These are phyloP conservation scores for Spodoptera frugiperda DNA, from an alignment of 1,140 invertebrate genomes.

Conservation along the genomic window DNA sequence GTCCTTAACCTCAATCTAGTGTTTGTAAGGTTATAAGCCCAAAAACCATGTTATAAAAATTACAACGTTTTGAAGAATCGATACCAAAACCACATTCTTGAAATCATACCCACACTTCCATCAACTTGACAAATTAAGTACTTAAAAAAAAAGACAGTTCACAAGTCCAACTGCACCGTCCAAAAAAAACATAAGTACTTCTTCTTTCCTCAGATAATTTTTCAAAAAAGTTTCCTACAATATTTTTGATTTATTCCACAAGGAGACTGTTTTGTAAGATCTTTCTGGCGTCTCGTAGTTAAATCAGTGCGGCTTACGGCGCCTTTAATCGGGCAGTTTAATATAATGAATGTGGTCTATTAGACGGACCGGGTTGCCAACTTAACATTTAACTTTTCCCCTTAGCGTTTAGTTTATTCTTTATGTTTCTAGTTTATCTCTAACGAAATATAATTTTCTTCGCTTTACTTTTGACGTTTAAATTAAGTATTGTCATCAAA, in stretches of 20 bases:
- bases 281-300: slow-evolving; percentile 52
- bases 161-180: not conserved
- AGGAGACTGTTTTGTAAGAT: slow-evolving; percentile 39
- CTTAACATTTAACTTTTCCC: slow-evolving; percentile 33
- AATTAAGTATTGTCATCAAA: too few species aligned
- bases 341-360: slow-evolving; percentile 65
- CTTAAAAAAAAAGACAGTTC: too few species aligned
- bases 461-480: too few species aligned
- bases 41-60: too few species aligned
- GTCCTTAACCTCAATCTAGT: too few species aligned
- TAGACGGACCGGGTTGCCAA: slow-evolving; percentile 37
- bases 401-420: slow-evolving; percentile 24
- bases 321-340: slow-evolving; percentile 72
- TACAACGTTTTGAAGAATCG: too few species aligned
- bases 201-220: too few species aligned
- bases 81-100: too few species aligned
- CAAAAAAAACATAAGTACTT: not conserved
- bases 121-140: too few species aligned
- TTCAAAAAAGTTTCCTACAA: not conserved
- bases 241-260: slow-evolving; percentile 38
- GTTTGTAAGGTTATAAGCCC: too few species aligned
- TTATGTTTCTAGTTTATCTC: slow-evolving; percentile 37
- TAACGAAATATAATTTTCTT: not conserved
- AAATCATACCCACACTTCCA: too few species aligned
- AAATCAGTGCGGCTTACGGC: slow-evolving; percentile 66